Percentiles rank a stretch among this genome's conserved stretches.
phyloP scores from a whole-genome alignment of 2,113 vertebrate species.

The Macquaria ambigua region DNA sequence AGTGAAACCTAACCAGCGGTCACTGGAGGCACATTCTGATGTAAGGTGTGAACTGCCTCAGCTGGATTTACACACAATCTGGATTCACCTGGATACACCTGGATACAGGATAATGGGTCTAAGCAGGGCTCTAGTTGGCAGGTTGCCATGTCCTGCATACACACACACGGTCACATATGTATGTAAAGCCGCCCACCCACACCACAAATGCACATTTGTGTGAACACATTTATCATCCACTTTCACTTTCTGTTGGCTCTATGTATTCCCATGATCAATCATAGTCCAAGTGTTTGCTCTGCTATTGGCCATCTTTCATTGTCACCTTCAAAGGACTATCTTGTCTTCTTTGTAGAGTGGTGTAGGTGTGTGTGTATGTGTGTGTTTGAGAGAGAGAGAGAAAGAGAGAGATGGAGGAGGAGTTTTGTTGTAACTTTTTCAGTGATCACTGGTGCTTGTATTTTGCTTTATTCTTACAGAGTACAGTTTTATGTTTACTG shows the following conservation, averaged over 20 bases:
- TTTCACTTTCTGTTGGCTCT: constrained; percentile 54
- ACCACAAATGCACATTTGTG: constrained; percentile 55
- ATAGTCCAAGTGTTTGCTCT: constrained; percentile 49
- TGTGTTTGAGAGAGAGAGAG: not conserved
- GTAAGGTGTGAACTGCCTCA: constrained; percentile 43
- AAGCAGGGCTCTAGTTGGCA: not conserved
- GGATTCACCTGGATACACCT: constrained; percentile 32
- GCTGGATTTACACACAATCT: constrained; percentile 18
- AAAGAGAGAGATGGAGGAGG: not conserved
- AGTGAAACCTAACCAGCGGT: not conserved
- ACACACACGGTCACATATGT: constrained; percentile 1
- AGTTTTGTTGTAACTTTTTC: not conserved
- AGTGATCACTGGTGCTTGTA: not conserved
- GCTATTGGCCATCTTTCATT: constrained; percentile 49
- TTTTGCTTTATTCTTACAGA: not conserved
- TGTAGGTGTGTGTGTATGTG: not conserved
- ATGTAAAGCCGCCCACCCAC: constrained; percentile 46
- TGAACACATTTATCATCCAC: constrained; percentile 52
- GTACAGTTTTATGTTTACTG: not conserved
- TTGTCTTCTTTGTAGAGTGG: constrained; percentile 15
- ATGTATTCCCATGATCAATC: constrained; percentile 57
- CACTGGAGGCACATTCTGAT: constrained; percentile 33
- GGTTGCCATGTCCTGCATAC: not conserved
- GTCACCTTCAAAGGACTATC: constrained; percentile 55
- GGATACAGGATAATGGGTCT: constrained; percentile 13